Conservation (phyloP, 2,888 invertebrate species). For the Zootermopsis nevadensis region DNA sequence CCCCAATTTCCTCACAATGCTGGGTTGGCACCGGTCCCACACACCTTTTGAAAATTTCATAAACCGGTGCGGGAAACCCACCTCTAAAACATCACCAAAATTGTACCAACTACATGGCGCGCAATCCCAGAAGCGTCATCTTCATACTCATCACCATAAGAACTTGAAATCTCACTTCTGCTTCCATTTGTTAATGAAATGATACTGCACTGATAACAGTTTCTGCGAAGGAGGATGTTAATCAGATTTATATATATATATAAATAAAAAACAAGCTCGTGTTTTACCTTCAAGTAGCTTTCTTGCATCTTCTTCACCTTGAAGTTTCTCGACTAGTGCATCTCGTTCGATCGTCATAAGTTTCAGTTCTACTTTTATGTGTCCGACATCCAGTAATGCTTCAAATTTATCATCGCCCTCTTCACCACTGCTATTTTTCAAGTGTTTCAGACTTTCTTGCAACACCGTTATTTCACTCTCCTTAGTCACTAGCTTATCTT, state of each 20-base stretch:
- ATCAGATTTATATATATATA: not conserved
- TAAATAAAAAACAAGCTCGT: not conserved
- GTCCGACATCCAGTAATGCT: constrained; percentile 69
- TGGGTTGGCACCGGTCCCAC: too few species aligned
- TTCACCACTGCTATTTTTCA: constrained; percentile 43
- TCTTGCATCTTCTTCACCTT: constrained; percentile 63
- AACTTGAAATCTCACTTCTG: too few species aligned
- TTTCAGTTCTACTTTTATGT: constrained; percentile 70
- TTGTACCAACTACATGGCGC: too few species aligned
- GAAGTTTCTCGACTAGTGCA: constrained; percentile 63
- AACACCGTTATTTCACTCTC: constrained; percentile 59
- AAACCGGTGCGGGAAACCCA: too few species aligned
- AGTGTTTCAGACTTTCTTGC: constrained; percentile 54
- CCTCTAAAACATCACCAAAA: too few species aligned
- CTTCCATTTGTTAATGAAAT: too few species aligned
- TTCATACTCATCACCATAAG: too few species aligned
- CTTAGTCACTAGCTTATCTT: constrained; percentile 60
- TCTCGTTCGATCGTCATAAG: constrained; percentile 68
- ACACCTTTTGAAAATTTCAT: too few species aligned
- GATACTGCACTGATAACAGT: too few species aligned
- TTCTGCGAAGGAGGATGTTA: too few species aligned
- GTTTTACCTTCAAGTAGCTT: constrained; percentile 62
- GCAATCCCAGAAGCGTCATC: too few species aligned
- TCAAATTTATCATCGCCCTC: constrained; percentile 55
- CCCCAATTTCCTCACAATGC: too few species aligned